Base-by-base conservation (phyloP, 2,797 vertebrate genomes). In the Coccyzus lansbergi region DNA sequence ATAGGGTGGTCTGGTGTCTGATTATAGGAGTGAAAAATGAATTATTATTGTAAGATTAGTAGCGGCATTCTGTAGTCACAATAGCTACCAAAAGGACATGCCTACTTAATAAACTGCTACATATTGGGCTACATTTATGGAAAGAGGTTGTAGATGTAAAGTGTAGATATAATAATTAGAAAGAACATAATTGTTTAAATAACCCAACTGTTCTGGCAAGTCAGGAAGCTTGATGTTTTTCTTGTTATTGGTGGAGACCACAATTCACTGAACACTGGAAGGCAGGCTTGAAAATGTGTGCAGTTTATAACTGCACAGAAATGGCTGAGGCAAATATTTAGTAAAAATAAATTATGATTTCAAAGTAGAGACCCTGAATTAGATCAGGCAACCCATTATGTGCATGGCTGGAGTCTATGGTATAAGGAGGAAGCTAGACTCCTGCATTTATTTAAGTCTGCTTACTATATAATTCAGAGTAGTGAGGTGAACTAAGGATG, bases 391-490 rank as follows among this genome's bases (percentile, higher is more conserved):
- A 34, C 76, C 79, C 60, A 64, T 91, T 89, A 67, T 64, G 44
- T 79, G 71, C 0, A 6, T 92, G 89, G 55, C 80, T 94, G 75
- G 72, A 96, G 68, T 31, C 81, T 93, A 14, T 9, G 59, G 28
- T 69, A 48, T 81, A 91, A 83, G 72, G 65, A 83, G 58, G 69
- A 38, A 92, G 69, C 49, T 87, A 90, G 89, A 69, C 74, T 94
- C 29, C 63, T 79, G 52, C 80, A 72, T 89, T 83, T 85, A 51
- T 93, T 91, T 96, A 71, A 90, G 44, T 65, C 84, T 83, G 33
- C 72, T 83, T 91, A 36, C 88, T 90, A n/a, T 86, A 38, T 92
- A 88, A 94, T 93, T 95, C 83, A 79, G 76, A 40, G 53, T 88
- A 76, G 72, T 2, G 40, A 91, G 77, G 93, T 95, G 86, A 94